phyloP scores from a whole-genome alignment of 1,140 invertebrate genomes.

The Venustaconcha ellipsiformis region DNA sequence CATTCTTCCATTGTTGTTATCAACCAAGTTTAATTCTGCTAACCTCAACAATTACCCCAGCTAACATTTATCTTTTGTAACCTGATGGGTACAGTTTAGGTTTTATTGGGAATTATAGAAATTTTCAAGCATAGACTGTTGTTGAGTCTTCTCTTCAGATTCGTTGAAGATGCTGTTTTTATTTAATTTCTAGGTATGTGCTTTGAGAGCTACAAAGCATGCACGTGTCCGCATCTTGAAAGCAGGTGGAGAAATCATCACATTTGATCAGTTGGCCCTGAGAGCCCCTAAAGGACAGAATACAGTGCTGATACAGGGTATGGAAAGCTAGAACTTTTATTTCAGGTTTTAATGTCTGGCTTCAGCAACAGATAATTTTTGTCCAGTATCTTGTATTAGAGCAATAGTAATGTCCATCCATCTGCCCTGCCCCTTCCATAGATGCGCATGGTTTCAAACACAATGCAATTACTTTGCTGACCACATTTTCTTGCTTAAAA shows the following conservation, averaged over 20 bases:
- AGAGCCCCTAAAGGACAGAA: slow-evolving; percentile 92
- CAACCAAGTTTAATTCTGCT: background rate
- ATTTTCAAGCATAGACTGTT: too few species aligned
- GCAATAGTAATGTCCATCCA: too few species aligned
- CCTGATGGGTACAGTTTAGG: too few species aligned
- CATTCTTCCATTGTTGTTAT: background rate
- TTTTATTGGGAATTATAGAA: too few species aligned
- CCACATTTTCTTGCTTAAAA: too few species aligned
- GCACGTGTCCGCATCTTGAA: slow-evolving; percentile 96
- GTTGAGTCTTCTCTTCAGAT: background rate
- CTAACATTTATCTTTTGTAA: background rate
- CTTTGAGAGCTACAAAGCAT: slow-evolving; percentile 90
- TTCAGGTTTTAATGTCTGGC: too few species aligned
- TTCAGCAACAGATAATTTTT: too few species aligned
- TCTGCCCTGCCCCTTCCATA: too few species aligned
- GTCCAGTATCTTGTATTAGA: too few species aligned
- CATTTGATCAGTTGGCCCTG: slow-evolving; percentile 97
- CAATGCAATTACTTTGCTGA: too few species aligned
- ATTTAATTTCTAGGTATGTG: slow-evolving; percentile 80
- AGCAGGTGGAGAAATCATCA: slow-evolving; percentile 95
- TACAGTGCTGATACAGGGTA: slow-evolving; percentile 94
- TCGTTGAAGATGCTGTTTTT: background rate
- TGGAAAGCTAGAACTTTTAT: background rate
- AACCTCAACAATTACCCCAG: background rate
- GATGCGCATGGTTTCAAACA: too few species aligned